These are phyloP conservation scores for Rotaria sp. DNA, from an alignment of 2,888 invertebrate genomes.

Conservation along the genomic window DNA sequence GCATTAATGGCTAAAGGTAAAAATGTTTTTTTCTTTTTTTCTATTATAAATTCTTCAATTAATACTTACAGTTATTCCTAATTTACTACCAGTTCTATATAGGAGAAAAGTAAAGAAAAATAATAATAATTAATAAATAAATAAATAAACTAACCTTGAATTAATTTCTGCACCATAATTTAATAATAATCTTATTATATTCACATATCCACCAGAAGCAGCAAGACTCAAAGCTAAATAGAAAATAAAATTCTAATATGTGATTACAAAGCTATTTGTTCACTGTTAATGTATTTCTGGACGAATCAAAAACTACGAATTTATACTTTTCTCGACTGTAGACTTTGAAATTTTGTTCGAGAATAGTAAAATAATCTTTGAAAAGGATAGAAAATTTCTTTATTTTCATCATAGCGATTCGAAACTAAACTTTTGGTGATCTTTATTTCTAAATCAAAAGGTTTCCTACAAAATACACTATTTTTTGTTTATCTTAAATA, in stretches of 20 bases:
- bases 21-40: neutral
- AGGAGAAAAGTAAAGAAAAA: neutral
- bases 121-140: neutral
- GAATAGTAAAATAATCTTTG: too few relatives aligned
- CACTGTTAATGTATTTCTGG: too few relatives aligned
- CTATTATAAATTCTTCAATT: neutral
- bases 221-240: conserved; percentile 30
- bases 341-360: too few relatives aligned
- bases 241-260: neutral
- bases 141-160: conserved; percentile 41
- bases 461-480: too few relatives aligned
- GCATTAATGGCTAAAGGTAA: conserved; percentile 70
- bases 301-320: too few relatives aligned
- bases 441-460: too few relatives aligned
- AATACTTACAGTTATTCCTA: conserved; percentile 26
- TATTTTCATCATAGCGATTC: too few relatives aligned
- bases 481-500: too few relatives aligned
- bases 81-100: conserved; percentile 34
- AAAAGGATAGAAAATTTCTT: too few relatives aligned
- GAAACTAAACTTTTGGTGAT: too few relatives aligned
- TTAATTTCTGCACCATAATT: conserved; percentile 93
- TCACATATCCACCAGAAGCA: conserved; percentile 85
- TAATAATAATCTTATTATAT: conserved; percentile 79
- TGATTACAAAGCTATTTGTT: too few relatives aligned
- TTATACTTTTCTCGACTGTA: too few relatives aligned